These are phyloP conservation scores for Psittacus erithacus DNA, from an alignment of 2,113 vertebrate genomes.

Conservation along the genomic window DNA sequence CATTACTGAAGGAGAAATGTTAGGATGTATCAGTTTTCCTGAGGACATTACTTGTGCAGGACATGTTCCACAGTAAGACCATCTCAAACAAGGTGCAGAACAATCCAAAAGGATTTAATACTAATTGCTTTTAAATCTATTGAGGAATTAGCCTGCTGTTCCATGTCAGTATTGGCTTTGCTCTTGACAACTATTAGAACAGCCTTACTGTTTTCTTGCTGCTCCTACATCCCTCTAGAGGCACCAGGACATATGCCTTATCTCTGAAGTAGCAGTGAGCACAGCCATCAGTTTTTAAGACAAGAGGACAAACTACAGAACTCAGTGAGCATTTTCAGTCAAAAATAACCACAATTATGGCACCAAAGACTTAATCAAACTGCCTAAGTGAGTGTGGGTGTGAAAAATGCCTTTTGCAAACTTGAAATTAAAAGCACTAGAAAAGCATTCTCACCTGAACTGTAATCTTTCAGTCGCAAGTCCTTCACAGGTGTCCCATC, in stretches of 20 bases:
- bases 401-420: slow-evolving; percentile 6
- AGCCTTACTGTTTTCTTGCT: background rate
- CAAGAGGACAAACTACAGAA: background rate
- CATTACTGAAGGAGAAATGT: slow-evolving; percentile 14
- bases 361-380: background rate
- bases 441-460: slow-evolving; percentile 75
- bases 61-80: background rate
- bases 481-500: slow-evolving; percentile 75
- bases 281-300: background rate
- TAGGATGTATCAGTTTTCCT: background rate
- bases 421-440: background rate
- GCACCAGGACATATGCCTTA: background rate
- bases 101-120: background rate
- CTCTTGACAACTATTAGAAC: background rate
- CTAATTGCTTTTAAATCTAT: background rate
- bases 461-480: slow-evolving; percentile 79
- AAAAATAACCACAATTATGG: slow-evolving; percentile 10
- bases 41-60: background rate
- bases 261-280: background rate
- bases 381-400: background rate
- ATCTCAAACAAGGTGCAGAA: background rate
- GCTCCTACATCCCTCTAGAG: background rate
- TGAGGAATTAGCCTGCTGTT: background rate
- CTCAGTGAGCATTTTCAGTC: background rate
- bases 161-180: background rate